Percentiles rank a stretch among this genome's conserved stretches.
Evolutionary conservation across 2,797 vertebrate genomes (phyloP).

Genomic region (Rhinella marina): DNA sequence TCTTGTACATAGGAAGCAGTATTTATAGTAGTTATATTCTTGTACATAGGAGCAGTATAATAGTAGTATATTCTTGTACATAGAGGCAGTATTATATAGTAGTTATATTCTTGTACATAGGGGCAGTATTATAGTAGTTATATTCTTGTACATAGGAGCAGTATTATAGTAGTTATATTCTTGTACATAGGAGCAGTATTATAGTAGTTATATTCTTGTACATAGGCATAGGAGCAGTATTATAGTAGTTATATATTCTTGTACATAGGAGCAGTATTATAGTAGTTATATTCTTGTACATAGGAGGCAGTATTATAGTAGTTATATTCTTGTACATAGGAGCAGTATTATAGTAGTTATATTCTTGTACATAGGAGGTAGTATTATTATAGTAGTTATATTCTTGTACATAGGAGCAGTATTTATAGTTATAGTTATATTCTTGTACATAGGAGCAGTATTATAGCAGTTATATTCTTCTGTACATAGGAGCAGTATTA

Average conservation of each 20-base stretch:
- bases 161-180: background rate
- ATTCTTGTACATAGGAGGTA: too few species aligned
- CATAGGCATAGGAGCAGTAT: background rate
- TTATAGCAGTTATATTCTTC: background rate
- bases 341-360: background rate
- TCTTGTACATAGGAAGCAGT: background rate
- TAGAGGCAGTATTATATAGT: background rate
- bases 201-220: constrained; percentile 3
- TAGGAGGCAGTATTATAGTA: background rate
- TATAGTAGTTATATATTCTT: too few species aligned
- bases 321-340: background rate
- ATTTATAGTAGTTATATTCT: background rate
- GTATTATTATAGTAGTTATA: background rate
- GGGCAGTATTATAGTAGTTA: too few species aligned
- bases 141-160: background rate
- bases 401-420: background rate
- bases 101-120: constrained; percentile 1
- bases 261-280: too few species aligned
- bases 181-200: background rate
- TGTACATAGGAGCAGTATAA: background rate
- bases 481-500: background rate
- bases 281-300: too few species aligned
- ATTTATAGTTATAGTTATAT: too few species aligned
- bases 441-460: background rate
- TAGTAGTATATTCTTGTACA: background rate